A percentile compares a stretch with the other conserved stretches of the same genome.
phyloP scores from a whole-genome alignment of 2,113 vertebrate species.

The Ptilorrhoa leucosticta region DNA sequence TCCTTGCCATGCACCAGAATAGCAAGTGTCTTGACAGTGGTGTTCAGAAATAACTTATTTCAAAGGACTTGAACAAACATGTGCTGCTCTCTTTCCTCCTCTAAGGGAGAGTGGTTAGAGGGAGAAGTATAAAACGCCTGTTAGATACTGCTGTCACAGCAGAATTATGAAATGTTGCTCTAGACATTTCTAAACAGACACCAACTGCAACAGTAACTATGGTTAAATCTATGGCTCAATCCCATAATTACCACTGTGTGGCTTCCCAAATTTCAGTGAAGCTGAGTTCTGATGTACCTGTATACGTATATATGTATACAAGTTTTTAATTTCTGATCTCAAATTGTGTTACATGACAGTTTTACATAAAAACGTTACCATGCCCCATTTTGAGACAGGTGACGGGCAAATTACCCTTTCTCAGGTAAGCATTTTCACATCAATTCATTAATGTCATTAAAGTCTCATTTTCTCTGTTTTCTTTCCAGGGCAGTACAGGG shows the following conservation, averaged over 20 bases:
- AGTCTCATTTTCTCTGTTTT: neutral
- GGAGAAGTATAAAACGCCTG: neutral
- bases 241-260: neutral
- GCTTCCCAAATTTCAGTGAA: neutral
- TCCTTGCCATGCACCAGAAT: neutral
- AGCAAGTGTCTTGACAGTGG: neutral
- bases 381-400: neutral
- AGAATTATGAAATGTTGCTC: neutral
- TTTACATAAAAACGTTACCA: neutral
- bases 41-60: constrained; percentile 15
- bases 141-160: neutral
- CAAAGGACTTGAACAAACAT: neutral
- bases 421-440: neutral
- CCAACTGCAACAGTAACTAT: neutral
- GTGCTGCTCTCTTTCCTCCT: neutral
- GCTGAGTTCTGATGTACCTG: neutral
- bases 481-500: neutral
- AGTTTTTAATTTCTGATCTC: neutral
- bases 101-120: neutral
- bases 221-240: neutral
- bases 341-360: neutral
- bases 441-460: neutral
- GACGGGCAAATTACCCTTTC: neutral
- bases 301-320: no score
- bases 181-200: neutral